These are phyloP conservation scores for Antrozous pallidus DNA, from an alignment of 2,797 vertebrate species.

Conservation along the genomic window DNA sequence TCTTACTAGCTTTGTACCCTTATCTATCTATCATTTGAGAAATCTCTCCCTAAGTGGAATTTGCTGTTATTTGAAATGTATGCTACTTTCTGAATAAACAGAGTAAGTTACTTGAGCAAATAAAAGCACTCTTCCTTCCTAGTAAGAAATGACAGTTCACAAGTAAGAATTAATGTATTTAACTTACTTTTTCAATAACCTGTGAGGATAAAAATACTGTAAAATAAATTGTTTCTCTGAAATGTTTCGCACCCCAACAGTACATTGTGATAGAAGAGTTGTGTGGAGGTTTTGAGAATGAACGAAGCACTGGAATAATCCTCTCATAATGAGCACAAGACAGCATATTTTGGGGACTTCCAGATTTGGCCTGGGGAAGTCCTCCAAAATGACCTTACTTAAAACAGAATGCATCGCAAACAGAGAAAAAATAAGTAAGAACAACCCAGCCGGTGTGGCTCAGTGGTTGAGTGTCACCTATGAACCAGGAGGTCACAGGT, in stretches of 20 bases:
- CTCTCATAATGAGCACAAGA: neutral
- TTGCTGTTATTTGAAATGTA: conserved; percentile 8
- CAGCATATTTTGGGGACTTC: neutral
- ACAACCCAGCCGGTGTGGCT: neutral
- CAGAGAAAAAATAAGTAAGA: neutral
- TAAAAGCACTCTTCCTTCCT: neutral
- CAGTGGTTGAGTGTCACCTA: no score
- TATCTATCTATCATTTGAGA: neutral
- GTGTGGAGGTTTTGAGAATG: neutral
- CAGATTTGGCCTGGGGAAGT: neutral
- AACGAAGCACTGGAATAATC: neutral
- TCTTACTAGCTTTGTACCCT: neutral
- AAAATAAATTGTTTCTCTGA: neutral
- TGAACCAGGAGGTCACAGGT: no score
- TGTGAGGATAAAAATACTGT: neutral
- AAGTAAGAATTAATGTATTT: neutral
- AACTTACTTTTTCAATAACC: neutral
- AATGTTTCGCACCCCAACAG: neutral
- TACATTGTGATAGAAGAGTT: neutral
- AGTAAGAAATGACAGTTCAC: neutral
- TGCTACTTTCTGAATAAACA: neutral
- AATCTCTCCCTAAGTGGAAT: neutral
- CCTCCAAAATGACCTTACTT: neutral
- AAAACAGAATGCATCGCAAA: neutral
- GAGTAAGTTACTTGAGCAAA: neutral